phyloP scores from a whole-genome alignment of 2,113 vertebrate genomes.

The Synodontis membranacea region DNA sequence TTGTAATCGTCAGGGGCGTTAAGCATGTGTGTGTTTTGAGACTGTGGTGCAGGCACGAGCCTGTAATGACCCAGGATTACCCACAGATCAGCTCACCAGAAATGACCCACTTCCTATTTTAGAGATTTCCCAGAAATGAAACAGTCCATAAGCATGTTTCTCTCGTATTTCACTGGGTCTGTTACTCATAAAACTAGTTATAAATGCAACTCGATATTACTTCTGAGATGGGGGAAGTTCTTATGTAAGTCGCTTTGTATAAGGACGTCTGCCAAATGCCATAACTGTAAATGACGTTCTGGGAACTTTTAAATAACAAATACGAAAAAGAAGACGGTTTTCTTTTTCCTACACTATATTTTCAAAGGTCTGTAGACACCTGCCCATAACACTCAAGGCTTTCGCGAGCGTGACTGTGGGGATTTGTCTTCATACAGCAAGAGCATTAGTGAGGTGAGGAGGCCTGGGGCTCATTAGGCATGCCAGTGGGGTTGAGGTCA shows the following conservation, averaged over 20 bases:
- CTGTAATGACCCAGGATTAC: constrained; percentile 17
- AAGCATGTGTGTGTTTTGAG: neutral
- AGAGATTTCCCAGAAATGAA: constrained; percentile 55
- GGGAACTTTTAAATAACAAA: neutral
- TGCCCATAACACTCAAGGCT: neutral
- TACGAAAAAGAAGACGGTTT: neutral
- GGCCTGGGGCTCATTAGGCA: neutral
- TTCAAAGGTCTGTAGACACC: neutral
- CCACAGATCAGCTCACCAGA: constrained; percentile 16
- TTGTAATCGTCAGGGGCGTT: neutral
- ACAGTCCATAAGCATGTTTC: neutral
- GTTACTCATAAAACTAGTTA: neutral
- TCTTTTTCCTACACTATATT: neutral
- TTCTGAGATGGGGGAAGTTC: too few species aligned
- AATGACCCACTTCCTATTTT: constrained; percentile 54
- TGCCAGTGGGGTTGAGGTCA: neutral
- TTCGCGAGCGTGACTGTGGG: neutral
- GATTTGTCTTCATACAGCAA: neutral
- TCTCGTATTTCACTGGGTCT: neutral
- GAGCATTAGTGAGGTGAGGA: neutral
- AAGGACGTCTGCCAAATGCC: too few species aligned
- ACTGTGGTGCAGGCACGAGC: neutral
- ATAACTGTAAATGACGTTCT: too few species aligned
- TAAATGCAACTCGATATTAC: neutral
- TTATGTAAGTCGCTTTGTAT: too few species aligned